Percentiles rank a stretch among this genome's conserved stretches.
These are phyloP conservation scores for Mus caroli DNA, from an alignment of 2,797 vertebrate species.

Conservation along the genomic window DNA sequence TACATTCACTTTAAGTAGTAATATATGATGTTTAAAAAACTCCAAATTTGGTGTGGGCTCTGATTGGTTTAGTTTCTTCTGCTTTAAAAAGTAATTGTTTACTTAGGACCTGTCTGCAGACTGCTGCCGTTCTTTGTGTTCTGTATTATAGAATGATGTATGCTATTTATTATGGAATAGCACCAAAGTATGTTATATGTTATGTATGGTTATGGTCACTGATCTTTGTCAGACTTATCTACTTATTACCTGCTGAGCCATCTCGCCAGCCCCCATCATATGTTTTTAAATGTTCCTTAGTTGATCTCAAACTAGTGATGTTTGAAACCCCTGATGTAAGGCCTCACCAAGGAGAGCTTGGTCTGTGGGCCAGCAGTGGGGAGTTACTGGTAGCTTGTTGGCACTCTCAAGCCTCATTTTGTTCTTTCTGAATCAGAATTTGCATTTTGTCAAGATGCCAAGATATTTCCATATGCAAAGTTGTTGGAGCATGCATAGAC, in stretches of 20 bases:
- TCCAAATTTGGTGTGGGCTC: background rate
- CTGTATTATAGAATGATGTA: background rate
- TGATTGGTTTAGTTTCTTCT: slow-evolving; percentile 29
- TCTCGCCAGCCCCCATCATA: background rate
- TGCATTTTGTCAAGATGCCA: slow-evolving; percentile 43
- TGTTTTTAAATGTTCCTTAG: background rate
- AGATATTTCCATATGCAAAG: slow-evolving; percentile 16
- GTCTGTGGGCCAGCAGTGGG: background rate
- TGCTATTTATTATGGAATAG: slow-evolving; percentile 25
- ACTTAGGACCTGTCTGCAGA: slow-evolving; percentile 3
- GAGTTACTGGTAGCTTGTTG: background rate
- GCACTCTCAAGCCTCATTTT: background rate
- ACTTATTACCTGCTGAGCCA: background rate
- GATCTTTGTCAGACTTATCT: background rate
- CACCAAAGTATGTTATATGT: background rate
- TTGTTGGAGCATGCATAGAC: background rate
- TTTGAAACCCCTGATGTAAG: background rate
- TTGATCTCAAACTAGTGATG: background rate
- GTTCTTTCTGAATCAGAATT: slow-evolving; percentile 14
- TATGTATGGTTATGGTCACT: background rate
- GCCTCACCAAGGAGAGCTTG: background rate
- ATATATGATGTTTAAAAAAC: slow-evolving; percentile 20
- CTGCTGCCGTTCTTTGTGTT: background rate
- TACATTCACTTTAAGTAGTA: slow-evolving; percentile 28
- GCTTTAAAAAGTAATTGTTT: background rate